Evolutionary conservation across 23 tunicate genomes (phyloP).

Genomic region (Trididemnum miniatum): DNA sequence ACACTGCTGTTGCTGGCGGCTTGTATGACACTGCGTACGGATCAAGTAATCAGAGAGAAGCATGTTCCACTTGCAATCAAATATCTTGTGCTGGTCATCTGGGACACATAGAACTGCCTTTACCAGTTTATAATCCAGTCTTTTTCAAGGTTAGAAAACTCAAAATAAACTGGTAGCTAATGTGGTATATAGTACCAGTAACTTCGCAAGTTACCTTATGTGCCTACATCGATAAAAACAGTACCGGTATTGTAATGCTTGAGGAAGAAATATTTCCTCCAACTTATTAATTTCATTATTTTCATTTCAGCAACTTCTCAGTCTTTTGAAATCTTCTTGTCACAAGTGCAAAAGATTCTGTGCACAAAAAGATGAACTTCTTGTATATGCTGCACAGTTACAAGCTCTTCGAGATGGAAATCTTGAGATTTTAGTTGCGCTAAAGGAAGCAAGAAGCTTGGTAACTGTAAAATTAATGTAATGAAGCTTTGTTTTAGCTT

Average conservation of each 20-base stretch:
- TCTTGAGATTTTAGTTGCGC: slow-evolving; percentile 12
- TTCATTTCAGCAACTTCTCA: background rate
- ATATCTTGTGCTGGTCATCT: slow-evolving; percentile 80
- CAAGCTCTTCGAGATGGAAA: slow-evolving; percentile 58
- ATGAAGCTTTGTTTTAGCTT: too few relatives aligned
- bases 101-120: slow-evolving; percentile 85
- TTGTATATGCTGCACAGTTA: slow-evolving; percentile 46
- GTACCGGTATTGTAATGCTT: too few relatives aligned
- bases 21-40: slow-evolving; percentile 85
- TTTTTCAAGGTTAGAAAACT: slow-evolving; percentile 93
- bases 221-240: too few relatives aligned
- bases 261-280: too few relatives aligned
- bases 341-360: slow-evolving; percentile 54
- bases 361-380: slow-evolving; percentile 34
- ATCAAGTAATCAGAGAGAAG: slow-evolving; percentile 47
- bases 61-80: slow-evolving; percentile 74
- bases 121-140: slow-evolving; percentile 83
- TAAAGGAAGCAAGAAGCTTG: slow-evolving; percentile 40
- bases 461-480: too few relatives aligned
- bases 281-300: too few relatives aligned
- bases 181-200: too few relatives aligned
- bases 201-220: too few relatives aligned
- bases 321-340: slow-evolving; percentile 31
- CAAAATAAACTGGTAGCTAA: too few relatives aligned
- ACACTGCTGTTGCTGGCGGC: slow-evolving; percentile 68